Evolutionary conservation across 1,140 invertebrate species (phyloP).

Genomic region (Episyrphus balteatus): DNA sequence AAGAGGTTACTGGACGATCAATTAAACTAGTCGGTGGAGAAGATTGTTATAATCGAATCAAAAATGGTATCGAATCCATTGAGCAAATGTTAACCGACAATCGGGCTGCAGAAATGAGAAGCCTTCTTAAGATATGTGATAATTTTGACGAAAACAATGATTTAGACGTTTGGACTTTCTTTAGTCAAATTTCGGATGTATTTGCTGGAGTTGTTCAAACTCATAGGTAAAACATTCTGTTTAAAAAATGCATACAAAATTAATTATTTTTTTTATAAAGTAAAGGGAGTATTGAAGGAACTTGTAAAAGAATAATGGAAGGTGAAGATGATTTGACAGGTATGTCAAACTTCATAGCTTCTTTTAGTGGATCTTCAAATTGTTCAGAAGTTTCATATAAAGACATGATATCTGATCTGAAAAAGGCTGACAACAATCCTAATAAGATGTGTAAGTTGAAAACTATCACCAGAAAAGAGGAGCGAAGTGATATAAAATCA

Average conservation of each 20-base stretch:
- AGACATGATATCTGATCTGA: constrained; percentile 12
- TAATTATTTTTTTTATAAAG: too few relatives aligned
- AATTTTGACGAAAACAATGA: constrained; percentile 25
- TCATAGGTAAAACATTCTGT: too few relatives aligned
- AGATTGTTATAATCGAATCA: constrained; percentile 38
- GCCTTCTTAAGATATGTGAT: constrained; percentile 32
- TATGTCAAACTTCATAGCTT: constrained; percentile 15
- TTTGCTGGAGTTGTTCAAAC: constrained; percentile 30
- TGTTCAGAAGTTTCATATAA: constrained; percentile 25
- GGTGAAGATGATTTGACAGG: constrained; percentile 22
- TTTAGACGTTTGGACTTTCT: constrained; percentile 30
- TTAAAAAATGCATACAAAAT: background rate
- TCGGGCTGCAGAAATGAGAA: constrained; percentile 26
- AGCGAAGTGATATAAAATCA: background rate
- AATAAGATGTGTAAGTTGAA: constrained; percentile 21
- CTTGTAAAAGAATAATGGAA: constrained; percentile 21
- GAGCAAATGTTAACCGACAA: constrained; percentile 27
- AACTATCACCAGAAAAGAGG: background rate
- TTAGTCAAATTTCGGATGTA: constrained; percentile 28
- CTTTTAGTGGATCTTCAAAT: constrained; percentile 11
- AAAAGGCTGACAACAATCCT: constrained; percentile 16
- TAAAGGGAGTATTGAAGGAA: constrained; percentile 23
- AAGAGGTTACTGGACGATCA: constrained; percentile 31
- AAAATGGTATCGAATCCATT: constrained; percentile 39
- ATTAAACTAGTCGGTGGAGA: constrained; percentile 34